Evolutionary conservation across 2,797 vertebrate genomes (phyloP).

Genomic region (Danio tinwini): DNA sequence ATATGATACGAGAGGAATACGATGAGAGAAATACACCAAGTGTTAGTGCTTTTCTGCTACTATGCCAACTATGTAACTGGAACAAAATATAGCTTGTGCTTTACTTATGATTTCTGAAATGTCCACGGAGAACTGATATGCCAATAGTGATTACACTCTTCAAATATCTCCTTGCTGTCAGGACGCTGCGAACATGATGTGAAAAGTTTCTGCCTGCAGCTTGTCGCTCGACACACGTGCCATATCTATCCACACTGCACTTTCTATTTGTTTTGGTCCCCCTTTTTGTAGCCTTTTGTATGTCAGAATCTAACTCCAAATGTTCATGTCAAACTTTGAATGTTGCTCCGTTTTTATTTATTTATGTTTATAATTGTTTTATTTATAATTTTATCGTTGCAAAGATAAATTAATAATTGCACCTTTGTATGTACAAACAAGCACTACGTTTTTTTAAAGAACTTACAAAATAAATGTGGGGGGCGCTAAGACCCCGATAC

Average conservation of each 20-base stretch:
- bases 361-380: constrained; percentile 38
- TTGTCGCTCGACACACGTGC: constrained; percentile 15
- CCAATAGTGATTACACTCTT: constrained; percentile 14
- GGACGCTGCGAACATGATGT: constrained; percentile 8
- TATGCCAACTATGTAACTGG: constrained; percentile 38
- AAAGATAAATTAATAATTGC: constrained; percentile 34
- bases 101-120: constrained; percentile 10
- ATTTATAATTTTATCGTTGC: constrained; percentile 47
- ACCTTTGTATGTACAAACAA: constrained; percentile 42
- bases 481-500: background rate
- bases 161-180: constrained; percentile 19
- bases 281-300: constrained; percentile 17
- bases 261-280: constrained; percentile 2
- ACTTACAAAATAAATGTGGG: constrained; percentile 47
- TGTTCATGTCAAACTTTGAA: constrained; percentile 27
- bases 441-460: constrained; percentile 37
- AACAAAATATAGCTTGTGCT: constrained; percentile 20
- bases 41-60: constrained; percentile 1
- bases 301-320: constrained; percentile 35
- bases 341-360: constrained; percentile 41
- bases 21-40: background rate
- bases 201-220: constrained; percentile 9
- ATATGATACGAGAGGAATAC: no score
- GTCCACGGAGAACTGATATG: constrained; percentile 21
- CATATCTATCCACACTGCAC: constrained; percentile 20